Evolutionary conservation across 92 coral and sea anemone genomes (phyloP), one percentile per base, ranked within the genome.

Genomic region (Micromussa lordhowensis): DNA sequence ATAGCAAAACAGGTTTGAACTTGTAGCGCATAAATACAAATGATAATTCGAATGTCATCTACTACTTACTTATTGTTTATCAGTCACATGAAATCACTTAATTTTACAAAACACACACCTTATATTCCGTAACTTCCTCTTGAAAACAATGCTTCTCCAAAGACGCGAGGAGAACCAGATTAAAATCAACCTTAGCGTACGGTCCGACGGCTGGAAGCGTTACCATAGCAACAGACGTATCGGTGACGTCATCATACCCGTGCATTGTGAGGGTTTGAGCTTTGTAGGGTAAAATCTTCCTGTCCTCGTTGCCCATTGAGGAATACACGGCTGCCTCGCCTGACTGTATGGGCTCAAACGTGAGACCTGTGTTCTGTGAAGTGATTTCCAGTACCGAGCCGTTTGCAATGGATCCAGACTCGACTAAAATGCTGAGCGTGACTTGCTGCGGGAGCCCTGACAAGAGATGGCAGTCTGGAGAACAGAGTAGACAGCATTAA

Each of bases 351-450:
- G 94, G 88, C 70, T 91, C 94, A 74, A 97, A 96, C 19, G 72
- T 73, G 22, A 97, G 87, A 2, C 98, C 93, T 48, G 31, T 48
- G 17, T 92, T 93, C 22, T 66, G 93, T 28, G 98, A 94, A 70
- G 93, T 82, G 85, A 97, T 82, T 87, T 97, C 93, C 32, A 97
- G 82, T 29, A 90, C 87, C 6, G 99, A 92, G 49, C 91, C 93
- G 38, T 90, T 90, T n/a, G 94, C 97, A 26, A 97, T 94, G 53
- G 99, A 93, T 0, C 97, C 99, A 10, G 99, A 98, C 12, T 98
- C 99, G 28, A 95, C 94, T 13, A 96, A 94, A 48, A 97, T 90
- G 58, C 96, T 76, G 9, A 96, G 81, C 7, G 89, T 89, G 55
- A 97, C 88, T 17, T 86, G 89, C 78, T 97, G 97, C 0, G 95